phyloP scores from a whole-genome alignment of 2,113 vertebrate genomes.

The Murina feae region DNA sequence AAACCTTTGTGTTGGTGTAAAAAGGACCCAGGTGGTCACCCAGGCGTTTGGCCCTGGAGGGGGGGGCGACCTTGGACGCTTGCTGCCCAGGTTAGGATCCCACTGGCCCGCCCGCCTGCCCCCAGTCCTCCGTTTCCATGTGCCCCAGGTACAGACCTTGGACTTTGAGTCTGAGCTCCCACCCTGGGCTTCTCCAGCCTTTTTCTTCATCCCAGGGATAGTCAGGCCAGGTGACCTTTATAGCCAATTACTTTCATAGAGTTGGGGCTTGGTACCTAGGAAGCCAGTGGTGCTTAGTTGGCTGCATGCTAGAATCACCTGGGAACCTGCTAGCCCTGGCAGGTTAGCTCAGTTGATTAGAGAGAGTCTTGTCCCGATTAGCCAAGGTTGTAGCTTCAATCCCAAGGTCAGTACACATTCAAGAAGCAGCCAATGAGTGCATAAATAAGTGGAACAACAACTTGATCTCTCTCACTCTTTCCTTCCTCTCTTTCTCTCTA shows the following conservation, averaged over 20 bases:
- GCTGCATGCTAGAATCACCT: background rate
- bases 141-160: background rate
- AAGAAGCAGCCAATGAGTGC: background rate
- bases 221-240: background rate
- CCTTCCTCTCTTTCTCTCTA: background rate
- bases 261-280: background rate
- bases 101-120: background rate
- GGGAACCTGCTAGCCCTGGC: background rate
- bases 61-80: background rate
- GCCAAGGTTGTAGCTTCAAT: background rate
- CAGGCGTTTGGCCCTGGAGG: background rate
- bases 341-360: background rate
- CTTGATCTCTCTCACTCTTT: background rate
- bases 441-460: background rate
- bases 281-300: background rate
- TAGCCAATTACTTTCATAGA: background rate
- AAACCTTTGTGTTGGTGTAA: background rate
- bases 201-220: background rate
- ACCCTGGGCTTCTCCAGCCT: background rate
- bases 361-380: background rate
- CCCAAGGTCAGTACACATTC: background rate
- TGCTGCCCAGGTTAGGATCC: background rate
- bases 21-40: background rate
- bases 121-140: background rate
- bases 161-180: background rate